Evolutionary conservation across 2,797 vertebrate genomes (phyloP).

Genomic region (Alauda arvensis): DNA sequence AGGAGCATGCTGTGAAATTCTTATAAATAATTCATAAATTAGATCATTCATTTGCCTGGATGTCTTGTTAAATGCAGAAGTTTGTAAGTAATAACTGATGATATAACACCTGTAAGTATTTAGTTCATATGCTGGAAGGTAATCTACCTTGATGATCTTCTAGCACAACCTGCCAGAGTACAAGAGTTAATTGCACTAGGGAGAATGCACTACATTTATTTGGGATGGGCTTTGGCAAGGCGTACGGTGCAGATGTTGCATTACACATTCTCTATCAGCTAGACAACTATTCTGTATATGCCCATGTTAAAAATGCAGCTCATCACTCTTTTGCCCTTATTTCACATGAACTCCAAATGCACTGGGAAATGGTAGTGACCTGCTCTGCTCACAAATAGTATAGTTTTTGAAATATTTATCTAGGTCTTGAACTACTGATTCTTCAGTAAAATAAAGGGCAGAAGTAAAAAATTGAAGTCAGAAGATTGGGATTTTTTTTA

Average conservation of each 20-base stretch:
- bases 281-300: slow-evolving; percentile 61
- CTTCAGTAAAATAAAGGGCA: slow-evolving; percentile 62
- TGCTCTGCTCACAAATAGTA: slow-evolving; percentile 50
- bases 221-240: slow-evolving; percentile 73
- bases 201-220: slow-evolving; percentile 75
- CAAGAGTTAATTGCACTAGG: slow-evolving; percentile 74
- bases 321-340: slow-evolving; percentile 60
- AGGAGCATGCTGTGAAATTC: slow-evolving; percentile 76
- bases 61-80: slow-evolving; percentile 78
- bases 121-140: slow-evolving; percentile 77
- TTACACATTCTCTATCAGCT: slow-evolving; percentile 63
- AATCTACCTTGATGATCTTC: slow-evolving; percentile 81
- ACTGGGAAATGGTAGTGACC: slow-evolving; percentile 61
- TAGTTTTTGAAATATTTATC: slow-evolving; percentile 71
- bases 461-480: slow-evolving; percentile 52
- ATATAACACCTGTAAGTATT: slow-evolving; percentile 83
- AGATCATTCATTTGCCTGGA: slow-evolving; percentile 76
- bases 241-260: slow-evolving; percentile 70
- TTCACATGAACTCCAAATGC: slow-evolving; percentile 64
- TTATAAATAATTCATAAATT: slow-evolving; percentile 82
- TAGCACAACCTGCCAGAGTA: slow-evolving; percentile 73
- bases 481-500: slow-evolving; percentile 38
- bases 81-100: slow-evolving; percentile 79
- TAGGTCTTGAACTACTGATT: slow-evolving; percentile 64
- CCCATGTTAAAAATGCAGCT: slow-evolving; percentile 58